Base-by-base conservation (phyloP, 1,140 invertebrate species). In the Papilio xuthus region DNA sequence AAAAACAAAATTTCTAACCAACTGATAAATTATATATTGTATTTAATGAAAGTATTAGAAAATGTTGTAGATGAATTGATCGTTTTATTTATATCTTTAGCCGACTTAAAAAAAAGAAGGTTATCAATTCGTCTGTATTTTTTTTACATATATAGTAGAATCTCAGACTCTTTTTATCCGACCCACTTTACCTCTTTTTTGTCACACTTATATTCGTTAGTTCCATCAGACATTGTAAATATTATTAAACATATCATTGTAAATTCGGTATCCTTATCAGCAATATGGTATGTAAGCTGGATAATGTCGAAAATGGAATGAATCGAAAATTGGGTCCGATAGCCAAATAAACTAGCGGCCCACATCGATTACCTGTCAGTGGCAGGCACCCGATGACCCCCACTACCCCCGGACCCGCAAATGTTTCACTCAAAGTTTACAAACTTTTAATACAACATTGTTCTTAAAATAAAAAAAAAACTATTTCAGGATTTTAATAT, bases 331-430 rank as follows among this genome's bases (percentile, higher is more conserved):
- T 88, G 86, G 86, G 86, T 88, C 89, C 86, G 90, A 92, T 93
- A 92, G 92, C 92, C 90, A 92, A 92, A 93, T 93, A 93, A 93
- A 93, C 92, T 91, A 92, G 89, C 85, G 88, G 88, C 89, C 89
- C 88, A 87, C 89, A 93, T 93, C 90, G 92, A 93, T 93, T 93
- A 92, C 90, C 92, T 93, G 92, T 93, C 92, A 93, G 80, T 82
- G 85, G 86, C 92, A 93, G 90, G 83, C 86, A 81, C 82, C 83
- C 83, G 88, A 85, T 93, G 90, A 90, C 89, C 90, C 84, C 60
- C 23, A 12, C 56, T 26, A 81, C 79, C 85, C 82, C 72, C 79
- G 80, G 85, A 82, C 83, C 84, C 85, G 78, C 80, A 82, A 81
- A 88, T 86, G 89, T 82, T 83, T 83, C 82, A 79, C 79, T 83